Evolutionary conservation across 2,797 vertebrate species (phyloP).

Genomic region (Masticophis lateralis): DNA sequence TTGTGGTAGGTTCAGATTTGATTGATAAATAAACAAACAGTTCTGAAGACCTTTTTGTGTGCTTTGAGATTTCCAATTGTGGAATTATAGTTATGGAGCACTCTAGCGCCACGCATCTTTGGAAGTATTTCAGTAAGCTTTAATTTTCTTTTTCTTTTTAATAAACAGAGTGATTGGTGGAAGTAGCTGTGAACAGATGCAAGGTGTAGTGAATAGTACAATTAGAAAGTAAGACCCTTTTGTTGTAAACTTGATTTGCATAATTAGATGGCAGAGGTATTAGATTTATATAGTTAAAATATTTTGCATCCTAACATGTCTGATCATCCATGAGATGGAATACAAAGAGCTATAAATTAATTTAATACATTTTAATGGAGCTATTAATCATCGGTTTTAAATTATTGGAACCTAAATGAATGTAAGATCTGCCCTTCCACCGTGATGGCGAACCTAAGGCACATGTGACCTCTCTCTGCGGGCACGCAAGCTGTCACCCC

Average conservation of each 20-base stretch:
- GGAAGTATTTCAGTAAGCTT: background rate
- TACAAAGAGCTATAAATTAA: background rate
- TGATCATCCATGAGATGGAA: background rate
- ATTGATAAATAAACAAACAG: background rate
- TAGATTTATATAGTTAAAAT: background rate
- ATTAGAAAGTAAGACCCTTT: background rate
- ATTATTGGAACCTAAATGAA: background rate
- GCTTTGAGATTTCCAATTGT: background rate
- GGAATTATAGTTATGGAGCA: background rate
- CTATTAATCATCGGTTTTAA: background rate
- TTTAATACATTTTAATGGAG: background rate
- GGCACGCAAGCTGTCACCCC: too few species aligned
- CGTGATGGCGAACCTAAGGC: too few species aligned
- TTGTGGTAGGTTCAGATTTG: background rate
- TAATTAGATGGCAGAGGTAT: background rate
- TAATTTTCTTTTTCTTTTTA: background rate
- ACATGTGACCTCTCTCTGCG: too few species aligned
- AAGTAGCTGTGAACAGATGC: background rate
- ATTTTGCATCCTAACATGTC: background rate
- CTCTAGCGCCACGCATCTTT: background rate
- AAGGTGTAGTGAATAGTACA: background rate
- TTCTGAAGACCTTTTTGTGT: background rate
- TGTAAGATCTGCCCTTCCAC: too few species aligned
- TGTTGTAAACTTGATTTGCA: background rate
- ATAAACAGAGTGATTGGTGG: background rate